phyloP scores from a whole-genome alignment of 2,888 invertebrate genomes.

The Ochlodes sylvanus region DNA sequence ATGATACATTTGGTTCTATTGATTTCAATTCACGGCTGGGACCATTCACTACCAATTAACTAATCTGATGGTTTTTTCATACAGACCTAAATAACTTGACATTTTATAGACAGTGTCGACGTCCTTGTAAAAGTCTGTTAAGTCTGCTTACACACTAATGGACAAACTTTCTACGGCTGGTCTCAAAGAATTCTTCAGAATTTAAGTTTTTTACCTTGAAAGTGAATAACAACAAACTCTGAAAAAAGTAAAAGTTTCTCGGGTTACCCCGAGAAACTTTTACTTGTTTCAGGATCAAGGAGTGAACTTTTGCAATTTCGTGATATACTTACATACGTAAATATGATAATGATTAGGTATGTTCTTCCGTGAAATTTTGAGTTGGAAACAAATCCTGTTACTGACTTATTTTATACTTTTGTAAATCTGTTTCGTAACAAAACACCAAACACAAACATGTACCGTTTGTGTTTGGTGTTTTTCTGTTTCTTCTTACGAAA shows the following conservation, averaged over 20 bases:
- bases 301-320: conserved; percentile 4
- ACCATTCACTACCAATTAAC: no score
- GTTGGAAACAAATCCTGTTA: not conserved
- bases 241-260: not conserved
- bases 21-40: no score
- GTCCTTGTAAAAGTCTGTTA: not conserved
- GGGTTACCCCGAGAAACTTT: no score
- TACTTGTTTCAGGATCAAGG: not conserved
- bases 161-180: not conserved
- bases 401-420: not conserved
- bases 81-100: no score
- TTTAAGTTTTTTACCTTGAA: not conserved
- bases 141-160: not conserved
- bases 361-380: not conserved
- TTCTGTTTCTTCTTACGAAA: no score
- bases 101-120: no score
- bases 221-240: not conserved
- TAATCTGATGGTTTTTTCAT: no score
- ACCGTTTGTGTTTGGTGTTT: no score
- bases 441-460: no score
- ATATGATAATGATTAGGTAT: not conserved
- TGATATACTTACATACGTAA: not conserved
- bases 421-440: no score
- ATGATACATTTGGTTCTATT: no score
- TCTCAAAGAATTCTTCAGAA: not conserved